Conservation (phyloP, 2,797 vertebrate species). For the Heterohyrax brucei region DNA sequence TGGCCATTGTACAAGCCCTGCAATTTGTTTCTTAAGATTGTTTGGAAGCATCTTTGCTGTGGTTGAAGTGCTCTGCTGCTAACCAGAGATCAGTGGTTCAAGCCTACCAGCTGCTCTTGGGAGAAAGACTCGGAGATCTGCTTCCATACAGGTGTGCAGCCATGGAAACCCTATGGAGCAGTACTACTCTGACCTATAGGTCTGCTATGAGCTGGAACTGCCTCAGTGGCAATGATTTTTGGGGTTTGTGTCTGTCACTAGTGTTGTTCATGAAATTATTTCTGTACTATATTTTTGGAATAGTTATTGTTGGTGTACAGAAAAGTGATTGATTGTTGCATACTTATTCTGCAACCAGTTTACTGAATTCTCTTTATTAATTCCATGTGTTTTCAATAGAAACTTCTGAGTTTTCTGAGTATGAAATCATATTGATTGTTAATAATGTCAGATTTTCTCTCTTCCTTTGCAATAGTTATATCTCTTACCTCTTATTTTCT, state of each 20-base stretch:
- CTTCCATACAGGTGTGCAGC: neutral
- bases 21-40: constrained; percentile 56
- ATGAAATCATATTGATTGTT: constrained; percentile 27
- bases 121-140: neutral
- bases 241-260: constrained; percentile 32
- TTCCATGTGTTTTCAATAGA: constrained; percentile 23
- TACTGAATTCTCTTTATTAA: constrained; percentile 36
- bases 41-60: neutral
- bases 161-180: neutral
- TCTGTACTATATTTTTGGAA: constrained; percentile 49
- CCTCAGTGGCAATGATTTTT: neutral
- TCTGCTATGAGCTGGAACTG: neutral
- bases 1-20: constrained; percentile 33
- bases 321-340: constrained; percentile 65
- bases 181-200: neutral
- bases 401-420: neutral
- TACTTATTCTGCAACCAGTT: constrained; percentile 48
- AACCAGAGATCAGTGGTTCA: no score
- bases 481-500: neutral
- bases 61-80: no score
- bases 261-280: neutral
- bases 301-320: constrained; percentile 36
- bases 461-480: constrained; percentile 29
- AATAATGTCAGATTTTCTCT: constrained; percentile 41
- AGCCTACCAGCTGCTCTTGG: neutral